Percentiles rank a stretch among this genome's conserved stretches.
phyloP scores from a whole-genome alignment of 2,797 vertebrate species.

The Jordanella pulchra region DNA sequence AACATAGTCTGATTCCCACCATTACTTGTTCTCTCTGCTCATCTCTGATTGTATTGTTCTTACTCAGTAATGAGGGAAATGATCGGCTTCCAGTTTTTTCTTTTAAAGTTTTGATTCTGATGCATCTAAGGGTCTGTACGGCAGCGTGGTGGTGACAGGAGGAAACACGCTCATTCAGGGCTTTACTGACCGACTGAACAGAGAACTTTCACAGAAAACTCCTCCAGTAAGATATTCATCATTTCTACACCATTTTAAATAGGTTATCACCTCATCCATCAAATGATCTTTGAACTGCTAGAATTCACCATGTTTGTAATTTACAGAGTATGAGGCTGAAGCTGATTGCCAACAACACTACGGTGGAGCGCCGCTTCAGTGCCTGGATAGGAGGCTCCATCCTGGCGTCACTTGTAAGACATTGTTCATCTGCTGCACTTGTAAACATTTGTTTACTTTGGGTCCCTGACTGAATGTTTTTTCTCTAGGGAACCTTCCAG shows the following conservation, averaged over 20 bases:
- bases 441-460: not conserved
- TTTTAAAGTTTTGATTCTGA: not conserved
- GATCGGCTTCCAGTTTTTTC: not conserved
- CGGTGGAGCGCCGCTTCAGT: slow-evolving; percentile 95
- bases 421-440: not conserved
- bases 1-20: not conserved
- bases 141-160: slow-evolving; percentile 96
- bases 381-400: slow-evolving; percentile 99
- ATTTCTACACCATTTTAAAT: not conserved
- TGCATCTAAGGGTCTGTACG: slow-evolving; percentile 88
- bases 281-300: not conserved
- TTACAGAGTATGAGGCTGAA: slow-evolving; percentile 97
- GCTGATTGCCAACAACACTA: slow-evolving; percentile 97
- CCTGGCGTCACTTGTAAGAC: slow-evolving; percentile 93
- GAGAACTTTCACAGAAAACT: slow-evolving; percentile 98
- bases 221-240: slow-evolving; percentile 85
- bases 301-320: slow-evolving; percentile 11
- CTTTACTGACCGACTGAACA: slow-evolving; percentile 94
- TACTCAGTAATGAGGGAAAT: not conserved
- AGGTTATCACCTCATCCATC: not conserved
- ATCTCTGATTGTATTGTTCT: not conserved
- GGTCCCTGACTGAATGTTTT: not conserved
- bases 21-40: not conserved
- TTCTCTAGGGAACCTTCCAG: slow-evolving; percentile 93
- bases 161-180: slow-evolving; percentile 98